Conservation (phyloP, 2,797 vertebrate genomes). For the Coregonus suidteri region DNA sequence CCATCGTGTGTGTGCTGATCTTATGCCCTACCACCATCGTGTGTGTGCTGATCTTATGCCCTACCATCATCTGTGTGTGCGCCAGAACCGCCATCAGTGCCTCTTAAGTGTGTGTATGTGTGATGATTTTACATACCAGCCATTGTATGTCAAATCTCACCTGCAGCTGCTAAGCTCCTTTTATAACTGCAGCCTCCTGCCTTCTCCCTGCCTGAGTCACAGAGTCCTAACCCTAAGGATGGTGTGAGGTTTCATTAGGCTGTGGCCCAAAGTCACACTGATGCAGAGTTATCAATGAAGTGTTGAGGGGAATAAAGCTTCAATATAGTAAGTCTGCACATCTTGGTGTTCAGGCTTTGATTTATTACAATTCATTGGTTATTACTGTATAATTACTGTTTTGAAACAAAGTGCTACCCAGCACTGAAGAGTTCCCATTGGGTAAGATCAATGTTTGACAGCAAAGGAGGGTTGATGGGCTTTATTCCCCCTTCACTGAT, state of each 20-base stretch:
- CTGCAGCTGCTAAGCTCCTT: background rate
- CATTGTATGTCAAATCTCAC: background rate
- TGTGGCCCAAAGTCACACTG: background rate
- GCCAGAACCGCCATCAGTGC: too few relatives aligned
- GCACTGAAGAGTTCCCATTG: background rate
- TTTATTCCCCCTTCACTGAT: background rate
- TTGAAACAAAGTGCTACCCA: too few relatives aligned
- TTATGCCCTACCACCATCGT: too few relatives aligned
- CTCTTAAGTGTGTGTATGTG: background rate
- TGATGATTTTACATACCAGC: background rate
- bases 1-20: too few relatives aligned
- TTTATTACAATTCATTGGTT: too few relatives aligned
- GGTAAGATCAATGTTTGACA: conserved; percentile 45
- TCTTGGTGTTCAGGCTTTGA: background rate
- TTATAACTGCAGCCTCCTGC: background rate
- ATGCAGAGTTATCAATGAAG: background rate
- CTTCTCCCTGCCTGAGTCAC: background rate
- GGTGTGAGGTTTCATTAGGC: background rate
- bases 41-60: too few relatives aligned
- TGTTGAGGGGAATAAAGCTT: background rate
- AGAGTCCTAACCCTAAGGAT: background rate
- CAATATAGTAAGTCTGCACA: background rate
- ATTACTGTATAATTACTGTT: too few relatives aligned
- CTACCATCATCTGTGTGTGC: too few relatives aligned
- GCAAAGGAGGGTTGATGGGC: conserved; percentile 40